Evolutionary conservation across 2,797 vertebrate species (phyloP), one percentile per base, ranked within the genome.

Genomic region (Periparus ater): DNA sequence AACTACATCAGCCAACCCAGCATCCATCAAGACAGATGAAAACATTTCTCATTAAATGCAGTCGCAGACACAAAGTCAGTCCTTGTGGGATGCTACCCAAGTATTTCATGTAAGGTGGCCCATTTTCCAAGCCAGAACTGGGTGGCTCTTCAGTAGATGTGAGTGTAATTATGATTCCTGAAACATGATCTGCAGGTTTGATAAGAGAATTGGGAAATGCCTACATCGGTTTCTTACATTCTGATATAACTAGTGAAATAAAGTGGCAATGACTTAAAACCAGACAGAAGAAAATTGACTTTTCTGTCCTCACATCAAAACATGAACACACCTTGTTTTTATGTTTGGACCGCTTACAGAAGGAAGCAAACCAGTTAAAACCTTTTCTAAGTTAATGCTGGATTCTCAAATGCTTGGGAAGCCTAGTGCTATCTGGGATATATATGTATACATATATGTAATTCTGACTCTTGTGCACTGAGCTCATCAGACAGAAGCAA

Each of bases 391-490:
- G 70, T 42, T 47, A 82, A 34, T 66, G 70, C 17, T 81, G 82
- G 36, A 84, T 88, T 6, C 15, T 75, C 21, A 88, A 34, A 62
- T 38, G 10, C 36, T 90, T 88, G 76, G 13, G 26, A 75, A 95
- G 15, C 20, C n/a, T 67, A 51, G 18, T 70, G 45, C 25, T 67
- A 10, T 51, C 48, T 84, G 40, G 47, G 19, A 75, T 30, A 38
- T 6, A 27, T 15, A 53, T 1, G 0, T 7, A 65, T 78, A 75
- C 27, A 38, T 6, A 30, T 15, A 53, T 1, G 0, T 7, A 65
- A 81, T 61, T 68, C 29, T 76, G 36, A 93, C 17, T 50, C 57
- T 47, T 48, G 58, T 2, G 0, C 38, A 54, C 0, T 42, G 30
- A 83, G 15, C 25, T 91, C 62, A 44, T 66, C 45, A 54, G 61